phyloP scores from a whole-genome alignment of 2,888 invertebrate species.

The Agonopterix heracliana region DNA sequence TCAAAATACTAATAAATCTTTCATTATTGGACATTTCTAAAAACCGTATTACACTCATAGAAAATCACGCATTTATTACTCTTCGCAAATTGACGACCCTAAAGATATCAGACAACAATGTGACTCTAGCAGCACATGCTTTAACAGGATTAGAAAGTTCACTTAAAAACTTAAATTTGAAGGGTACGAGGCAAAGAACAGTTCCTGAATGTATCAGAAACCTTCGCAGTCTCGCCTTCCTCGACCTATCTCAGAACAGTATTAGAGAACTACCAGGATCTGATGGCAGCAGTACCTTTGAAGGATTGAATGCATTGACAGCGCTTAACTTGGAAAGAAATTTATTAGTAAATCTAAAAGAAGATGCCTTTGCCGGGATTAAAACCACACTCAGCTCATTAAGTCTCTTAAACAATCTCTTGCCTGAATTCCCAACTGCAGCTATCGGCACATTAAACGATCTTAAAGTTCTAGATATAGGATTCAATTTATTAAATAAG shows the following conservation, averaged over 20 bases:
- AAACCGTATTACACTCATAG: constrained; percentile 83
- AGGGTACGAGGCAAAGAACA: constrained; percentile 87
- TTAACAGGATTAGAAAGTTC: constrained; percentile 87
- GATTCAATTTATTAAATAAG: constrained; percentile 91
- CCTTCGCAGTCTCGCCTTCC: constrained; percentile 86
- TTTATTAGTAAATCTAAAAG: constrained; percentile 85
- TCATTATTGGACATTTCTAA: constrained; percentile 89
- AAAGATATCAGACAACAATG: constrained; percentile 91
- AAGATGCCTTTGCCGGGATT: constrained; percentile 87
- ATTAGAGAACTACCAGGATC: constrained; percentile 87
- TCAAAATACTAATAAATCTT: constrained; percentile 81
- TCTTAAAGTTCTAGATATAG: constrained; percentile 91
- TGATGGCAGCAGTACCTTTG: constrained; percentile 81
- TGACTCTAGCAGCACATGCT: constrained; percentile 81
- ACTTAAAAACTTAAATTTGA: constrained; percentile 91
- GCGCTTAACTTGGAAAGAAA: constrained; percentile 93
- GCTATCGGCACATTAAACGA: constrained; percentile 87
- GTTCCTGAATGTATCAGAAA: constrained; percentile 88
- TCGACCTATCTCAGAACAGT: constrained; percentile 93
- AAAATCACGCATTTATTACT: constrained; percentile 85
- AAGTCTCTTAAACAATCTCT: constrained; percentile 90
- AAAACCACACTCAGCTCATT: constrained; percentile 89
- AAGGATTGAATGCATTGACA: constrained; percentile 87
- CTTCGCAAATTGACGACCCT: constrained; percentile 85
- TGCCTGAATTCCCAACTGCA: constrained; percentile 89